phyloP scores from a whole-genome alignment of 2,113 vertebrate genomes.

The Enhydra lutris region DNA sequence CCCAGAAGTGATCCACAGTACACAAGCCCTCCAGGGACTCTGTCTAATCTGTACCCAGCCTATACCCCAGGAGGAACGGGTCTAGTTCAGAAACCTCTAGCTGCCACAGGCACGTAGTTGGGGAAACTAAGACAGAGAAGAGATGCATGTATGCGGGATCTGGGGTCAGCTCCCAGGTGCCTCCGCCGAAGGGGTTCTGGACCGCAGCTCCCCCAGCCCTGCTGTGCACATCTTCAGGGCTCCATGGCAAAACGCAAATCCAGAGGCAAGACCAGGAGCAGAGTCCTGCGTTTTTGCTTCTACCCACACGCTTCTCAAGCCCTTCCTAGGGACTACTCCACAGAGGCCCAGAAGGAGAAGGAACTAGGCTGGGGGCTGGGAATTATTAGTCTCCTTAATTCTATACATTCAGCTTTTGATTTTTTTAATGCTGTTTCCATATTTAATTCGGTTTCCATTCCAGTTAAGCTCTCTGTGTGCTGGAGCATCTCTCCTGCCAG shows the following conservation, averaged over 20 bases:
- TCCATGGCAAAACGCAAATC: neutral
- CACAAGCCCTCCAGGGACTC: neutral
- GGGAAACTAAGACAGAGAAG: neutral
- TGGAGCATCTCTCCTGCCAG: constrained; percentile 62
- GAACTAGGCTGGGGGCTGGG: neutral
- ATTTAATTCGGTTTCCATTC: constrained; percentile 71
- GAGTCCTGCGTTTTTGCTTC: neutral
- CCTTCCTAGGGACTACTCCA: neutral
- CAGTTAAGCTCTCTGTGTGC: constrained; percentile 66
- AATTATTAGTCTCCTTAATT: constrained; percentile 45
- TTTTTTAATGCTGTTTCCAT: constrained; percentile 47
- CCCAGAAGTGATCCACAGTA: neutral
- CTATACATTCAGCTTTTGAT: constrained; percentile 40
- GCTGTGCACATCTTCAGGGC: rapidly evolving
- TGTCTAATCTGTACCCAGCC: neutral
- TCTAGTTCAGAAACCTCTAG: neutral
- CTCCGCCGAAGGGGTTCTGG: neutral
- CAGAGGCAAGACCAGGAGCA: neutral
- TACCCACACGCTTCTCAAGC: rapidly evolving
- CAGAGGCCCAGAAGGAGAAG: neutral
- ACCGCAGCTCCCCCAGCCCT: rapidly evolving
- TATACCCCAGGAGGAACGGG: neutral
- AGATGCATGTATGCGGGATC: neutral
- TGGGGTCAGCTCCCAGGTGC: neutral
- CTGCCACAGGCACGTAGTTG: neutral